A percentile compares a stretch with the other conserved stretches of the same genome.
These are phyloP conservation scores for Drosophila funebris DNA, from an alignment of 1,140 invertebrate genomes.

Conservation along the genomic window DNA sequence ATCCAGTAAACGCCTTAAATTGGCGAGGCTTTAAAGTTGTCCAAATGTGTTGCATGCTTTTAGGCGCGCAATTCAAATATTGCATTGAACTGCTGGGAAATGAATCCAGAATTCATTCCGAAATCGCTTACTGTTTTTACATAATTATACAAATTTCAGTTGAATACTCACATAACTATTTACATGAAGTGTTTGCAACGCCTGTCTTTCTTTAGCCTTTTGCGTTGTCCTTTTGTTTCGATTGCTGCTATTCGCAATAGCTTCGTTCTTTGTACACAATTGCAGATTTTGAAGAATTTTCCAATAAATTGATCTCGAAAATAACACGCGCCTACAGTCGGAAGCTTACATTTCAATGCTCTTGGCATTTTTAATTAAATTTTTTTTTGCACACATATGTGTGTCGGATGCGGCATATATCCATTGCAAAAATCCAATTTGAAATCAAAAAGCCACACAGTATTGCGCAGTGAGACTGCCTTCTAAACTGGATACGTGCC, in stretches of 20 bases:
- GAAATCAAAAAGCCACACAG: constrained; percentile 64
- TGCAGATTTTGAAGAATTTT: background rate
- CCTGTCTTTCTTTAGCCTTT: background rate
- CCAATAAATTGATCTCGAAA: background rate
- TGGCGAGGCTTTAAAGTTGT: constrained; percentile 12
- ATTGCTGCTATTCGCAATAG: background rate
- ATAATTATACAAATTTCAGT: background rate
- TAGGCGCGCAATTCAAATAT: constrained; percentile 4
- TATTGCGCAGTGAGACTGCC: background rate
- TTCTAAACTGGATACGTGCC: constrained; percentile 45
- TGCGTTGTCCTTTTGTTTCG: background rate
- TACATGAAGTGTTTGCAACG: background rate
- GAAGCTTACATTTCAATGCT: constrained; percentile 25
- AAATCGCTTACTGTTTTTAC: too few species aligned
- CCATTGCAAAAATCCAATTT: constrained; percentile 57
- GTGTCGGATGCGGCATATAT: constrained; percentile 29
- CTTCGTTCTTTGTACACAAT: background rate
- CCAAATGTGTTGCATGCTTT: constrained; percentile 22
- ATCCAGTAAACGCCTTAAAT: constrained; percentile 22
- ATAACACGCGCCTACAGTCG: background rate
- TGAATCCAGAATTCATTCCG: background rate
- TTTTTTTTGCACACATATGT: constrained; percentile 22
- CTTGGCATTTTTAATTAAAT: constrained; percentile 51
- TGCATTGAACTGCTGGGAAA: background rate
- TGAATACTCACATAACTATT: background rate